Evolutionary conservation across 2,113 vertebrate species (phyloP).

Genomic region (Cheirogaleus medius): DNA sequence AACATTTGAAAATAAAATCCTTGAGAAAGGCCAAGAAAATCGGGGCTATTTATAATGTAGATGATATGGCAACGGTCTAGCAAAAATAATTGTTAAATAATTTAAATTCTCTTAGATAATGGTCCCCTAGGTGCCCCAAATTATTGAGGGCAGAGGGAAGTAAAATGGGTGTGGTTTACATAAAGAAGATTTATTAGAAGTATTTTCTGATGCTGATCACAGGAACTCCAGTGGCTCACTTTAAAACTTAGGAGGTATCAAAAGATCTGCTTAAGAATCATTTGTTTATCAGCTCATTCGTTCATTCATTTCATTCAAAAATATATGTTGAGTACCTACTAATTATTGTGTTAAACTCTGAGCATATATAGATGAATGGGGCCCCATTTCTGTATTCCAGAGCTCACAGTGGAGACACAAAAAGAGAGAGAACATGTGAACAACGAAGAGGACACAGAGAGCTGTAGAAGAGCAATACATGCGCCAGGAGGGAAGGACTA

Average conservation of each 20-base stretch:
- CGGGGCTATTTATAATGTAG: not conserved
- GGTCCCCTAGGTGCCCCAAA: not conserved
- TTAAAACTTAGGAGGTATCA: not conserved
- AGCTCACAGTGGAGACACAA: not conserved
- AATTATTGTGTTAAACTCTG: not conserved
- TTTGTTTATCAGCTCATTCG: not conserved
- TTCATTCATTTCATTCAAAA: not conserved
- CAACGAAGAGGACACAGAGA: not conserved
- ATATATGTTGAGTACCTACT: not conserved
- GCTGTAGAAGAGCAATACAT: not conserved
- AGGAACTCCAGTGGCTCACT: not conserved
- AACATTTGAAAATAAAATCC: not conserved
- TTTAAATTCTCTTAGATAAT: not conserved
- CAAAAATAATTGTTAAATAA: not conserved
- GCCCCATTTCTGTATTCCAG: not conserved
- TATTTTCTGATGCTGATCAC: not conserved
- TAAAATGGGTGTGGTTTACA: not conserved
- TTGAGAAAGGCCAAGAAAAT: not conserved
- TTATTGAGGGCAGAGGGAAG: not conserved
- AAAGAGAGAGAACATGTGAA: not conserved
- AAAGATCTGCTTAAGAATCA: not conserved
- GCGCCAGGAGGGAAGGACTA: not conserved
- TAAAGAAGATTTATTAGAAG: not conserved
- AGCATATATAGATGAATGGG: not conserved
- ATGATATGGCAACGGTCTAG: not conserved